Conservation (phyloP, 2,888 invertebrate genomes). For the Busseola fusca region DNA sequence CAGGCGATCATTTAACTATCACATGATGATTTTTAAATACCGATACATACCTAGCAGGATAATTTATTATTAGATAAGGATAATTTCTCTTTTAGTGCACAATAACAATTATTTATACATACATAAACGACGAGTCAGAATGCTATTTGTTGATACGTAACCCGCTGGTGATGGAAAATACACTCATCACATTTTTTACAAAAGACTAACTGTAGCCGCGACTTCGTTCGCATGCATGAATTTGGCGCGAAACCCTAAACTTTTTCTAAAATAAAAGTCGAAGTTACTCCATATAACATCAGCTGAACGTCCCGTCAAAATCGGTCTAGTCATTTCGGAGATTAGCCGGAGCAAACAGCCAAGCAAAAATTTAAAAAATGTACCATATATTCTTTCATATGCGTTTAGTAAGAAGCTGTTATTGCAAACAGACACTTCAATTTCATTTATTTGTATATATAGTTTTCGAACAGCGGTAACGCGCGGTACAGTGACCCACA, state of each 20-base stretch:
- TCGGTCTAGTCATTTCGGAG: not conserved
- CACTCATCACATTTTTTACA: slow-evolving; percentile 52
- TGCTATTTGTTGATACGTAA: slow-evolving; percentile 33
- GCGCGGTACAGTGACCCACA: slow-evolving; percentile 72
- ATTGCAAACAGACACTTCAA: not conserved
- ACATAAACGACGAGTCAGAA: not conserved
- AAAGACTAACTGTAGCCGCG: slow-evolving; percentile 39
- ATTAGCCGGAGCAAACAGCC: not conserved
- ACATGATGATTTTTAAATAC: slow-evolving; percentile 4
- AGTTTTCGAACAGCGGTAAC: slow-evolving; percentile 70
- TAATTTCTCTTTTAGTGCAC: not conserved
- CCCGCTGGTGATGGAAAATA: slow-evolving; percentile 10
- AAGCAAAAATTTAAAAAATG: not conserved
- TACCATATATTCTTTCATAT: not conserved
- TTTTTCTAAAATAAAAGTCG: not conserved
- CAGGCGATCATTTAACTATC: not conserved
- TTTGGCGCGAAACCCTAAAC: not conserved
- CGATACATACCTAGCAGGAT: slow-evolving; percentile 22
- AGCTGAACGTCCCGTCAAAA: not conserved
- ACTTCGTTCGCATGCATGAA: not conserved
- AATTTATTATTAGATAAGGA: not conserved
- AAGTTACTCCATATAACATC: too few relatives aligned
- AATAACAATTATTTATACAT: not conserved
- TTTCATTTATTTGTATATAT: slow-evolving; percentile 17
- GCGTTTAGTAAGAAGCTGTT: not conserved